Evolutionary conservation across 2,797 vertebrate species (phyloP), one percentile per base, ranked within the genome.

Genomic region (Salarias fasciatus): DNA sequence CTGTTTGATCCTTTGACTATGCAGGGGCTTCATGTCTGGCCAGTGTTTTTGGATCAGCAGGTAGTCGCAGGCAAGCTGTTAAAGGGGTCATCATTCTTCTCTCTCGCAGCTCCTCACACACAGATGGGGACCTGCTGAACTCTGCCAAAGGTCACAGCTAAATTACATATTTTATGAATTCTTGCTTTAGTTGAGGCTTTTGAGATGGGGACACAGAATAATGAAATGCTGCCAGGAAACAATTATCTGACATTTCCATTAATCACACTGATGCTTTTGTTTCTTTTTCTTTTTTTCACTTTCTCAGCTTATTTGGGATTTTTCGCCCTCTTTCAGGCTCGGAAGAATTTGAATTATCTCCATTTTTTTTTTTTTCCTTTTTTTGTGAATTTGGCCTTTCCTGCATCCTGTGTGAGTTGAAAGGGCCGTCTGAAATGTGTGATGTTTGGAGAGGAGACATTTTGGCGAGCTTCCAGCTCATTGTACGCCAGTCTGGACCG

Each of bases 11-110:
- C 93, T 94, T 91, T 91, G 92, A 91, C 92, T 92, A 89, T 89
- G 91, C 89, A 82, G 82, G 87, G 90, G 92, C 93, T 95, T 95
- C 88, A 94, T 94, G 95, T 97, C 96, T 96, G 95, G 93, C 92
- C 90, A 90, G 91, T 99, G 96, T 99, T 99, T 98, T 94, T 94
- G 93, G 94, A 99, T 90, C 96, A 98, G 97, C 97, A 97, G 96
- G 97, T 94, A 96, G 95, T 92, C 95, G 86, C 92, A 92, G 94
- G 93, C 91, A 95, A 93, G 92, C 95, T 93, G 92, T 93, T 95
- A 88, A 90, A 91, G 93, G 94, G 94, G 94, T 96, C 94, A 95
- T 93, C 91, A 94, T 93, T 94, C 94, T 93, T 93, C 90, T 92
- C 92, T 92, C 88, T 92, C 72, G 65, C 70, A 5, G 68, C 69